Percentiles rank a stretch among this genome's conserved stretches.
Evolutionary conservation across 2,888 invertebrate genomes (phyloP).

Genomic region (Thecophora atra): DNA sequence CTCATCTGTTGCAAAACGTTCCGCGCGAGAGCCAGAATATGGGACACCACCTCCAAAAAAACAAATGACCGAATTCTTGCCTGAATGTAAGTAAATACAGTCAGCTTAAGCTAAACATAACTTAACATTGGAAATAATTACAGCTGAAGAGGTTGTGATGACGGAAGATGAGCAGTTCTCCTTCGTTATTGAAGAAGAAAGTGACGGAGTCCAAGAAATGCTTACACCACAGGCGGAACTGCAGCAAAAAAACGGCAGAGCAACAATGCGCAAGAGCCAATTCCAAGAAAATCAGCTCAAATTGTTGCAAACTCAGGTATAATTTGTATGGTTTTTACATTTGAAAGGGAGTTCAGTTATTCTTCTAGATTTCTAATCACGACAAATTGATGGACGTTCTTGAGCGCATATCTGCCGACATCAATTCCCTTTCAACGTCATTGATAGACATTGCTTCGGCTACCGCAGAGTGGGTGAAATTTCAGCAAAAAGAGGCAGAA

Average conservation of each 20-base stretch:
- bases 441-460: background rate
- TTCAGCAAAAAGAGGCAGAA: background rate
- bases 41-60: background rate
- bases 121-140: no score
- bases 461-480: background rate
- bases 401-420: background rate
- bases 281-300: no score
- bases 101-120: background rate
- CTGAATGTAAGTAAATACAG: background rate
- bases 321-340: background rate
- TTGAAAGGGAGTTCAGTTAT: background rate
- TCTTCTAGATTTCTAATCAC: conserved; percentile 3
- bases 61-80: background rate
- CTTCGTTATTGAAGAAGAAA: background rate
- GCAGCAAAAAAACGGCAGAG: background rate
- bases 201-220: background rate
- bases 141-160: background rate
- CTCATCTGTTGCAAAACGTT: background rate
- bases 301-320: background rate
- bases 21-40: no score
- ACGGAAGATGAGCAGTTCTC: background rate
- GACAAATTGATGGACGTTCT: background rate
- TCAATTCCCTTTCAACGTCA: no score
- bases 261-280: background rate
- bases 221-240: background rate